Percentiles rank a stretch among this genome's conserved stretches.
Conservation (phyloP, 2,888 invertebrate genomes). For the Mamestra brassicae region DNA sequence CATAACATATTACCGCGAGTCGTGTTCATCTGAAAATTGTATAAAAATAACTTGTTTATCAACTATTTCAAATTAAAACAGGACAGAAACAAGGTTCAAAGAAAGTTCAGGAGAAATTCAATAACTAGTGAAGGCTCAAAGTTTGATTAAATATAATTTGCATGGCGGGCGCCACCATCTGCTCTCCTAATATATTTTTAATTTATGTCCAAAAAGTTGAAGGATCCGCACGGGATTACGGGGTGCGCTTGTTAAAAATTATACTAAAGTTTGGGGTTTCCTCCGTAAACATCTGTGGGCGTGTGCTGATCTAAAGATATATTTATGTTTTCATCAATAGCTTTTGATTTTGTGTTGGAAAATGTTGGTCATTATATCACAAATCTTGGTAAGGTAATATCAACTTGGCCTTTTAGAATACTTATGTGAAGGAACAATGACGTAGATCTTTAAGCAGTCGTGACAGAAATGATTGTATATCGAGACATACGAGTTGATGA, state of each 20-base stretch:
- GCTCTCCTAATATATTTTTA: slow-evolving; percentile 87
- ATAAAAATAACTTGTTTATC: slow-evolving; percentile 17
- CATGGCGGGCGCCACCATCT: slow-evolving; percentile 83
- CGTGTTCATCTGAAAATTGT: slow-evolving; percentile 52
- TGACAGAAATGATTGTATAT: neutral
- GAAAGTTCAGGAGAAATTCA: slow-evolving; percentile 74
- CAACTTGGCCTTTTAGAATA: neutral
- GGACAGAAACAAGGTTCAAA: slow-evolving; percentile 34
- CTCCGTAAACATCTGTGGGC: slow-evolving; percentile 64
- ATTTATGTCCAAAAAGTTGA: slow-evolving; percentile 87
- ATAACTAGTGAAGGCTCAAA: slow-evolving; percentile 73
- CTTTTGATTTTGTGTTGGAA: neutral
- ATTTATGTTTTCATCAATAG: slow-evolving; percentile 30
- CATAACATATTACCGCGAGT: slow-evolving; percentile 21
- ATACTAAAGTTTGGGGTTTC: slow-evolving; percentile 74
- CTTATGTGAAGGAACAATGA: neutral
- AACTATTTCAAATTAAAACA: slow-evolving; percentile 48
- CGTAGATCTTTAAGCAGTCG: neutral
- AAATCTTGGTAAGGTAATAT: neutral
- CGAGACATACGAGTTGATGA: too few species aligned
- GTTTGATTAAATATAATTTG: slow-evolving; percentile 87
- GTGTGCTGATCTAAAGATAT: slow-evolving; percentile 24
- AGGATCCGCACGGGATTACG: slow-evolving; percentile 69
- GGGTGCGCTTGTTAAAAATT: slow-evolving; percentile 77
- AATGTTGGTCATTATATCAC: neutral